These are phyloP conservation scores for Galaxea fascicularis DNA, from an alignment of 92 coral and sea anemone genomes.

Conservation along the genomic window DNA sequence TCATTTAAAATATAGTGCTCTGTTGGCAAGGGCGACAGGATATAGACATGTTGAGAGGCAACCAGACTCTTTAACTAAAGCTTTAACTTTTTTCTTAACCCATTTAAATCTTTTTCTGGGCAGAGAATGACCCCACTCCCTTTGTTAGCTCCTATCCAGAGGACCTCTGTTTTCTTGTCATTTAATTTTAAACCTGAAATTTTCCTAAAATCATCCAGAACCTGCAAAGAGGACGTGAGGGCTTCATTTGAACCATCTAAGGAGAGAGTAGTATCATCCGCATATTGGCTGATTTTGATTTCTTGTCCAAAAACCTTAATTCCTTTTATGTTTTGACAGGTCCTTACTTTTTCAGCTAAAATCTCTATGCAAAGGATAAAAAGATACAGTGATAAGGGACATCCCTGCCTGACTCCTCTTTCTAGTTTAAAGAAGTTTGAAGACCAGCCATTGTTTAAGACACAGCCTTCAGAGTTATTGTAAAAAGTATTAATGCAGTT, in stretches of 20 bases:
- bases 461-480: slow-evolving; percentile 4
- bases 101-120: not conserved
- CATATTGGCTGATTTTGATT: slow-evolving; percentile 5
- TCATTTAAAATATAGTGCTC: not conserved
- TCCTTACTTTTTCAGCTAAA: slow-evolving; percentile 1
- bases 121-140: no score
- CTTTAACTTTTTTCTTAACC: slow-evolving; percentile 22
- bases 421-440: no score
- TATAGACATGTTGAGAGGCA: slow-evolving; percentile 21
- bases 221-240: slow-evolving; percentile 6
- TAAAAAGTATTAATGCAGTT: slow-evolving; percentile 4
- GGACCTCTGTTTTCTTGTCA: not conserved
- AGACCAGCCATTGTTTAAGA: no score
- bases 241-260: slow-evolving; percentile 3
- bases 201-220: slow-evolving; percentile 3
- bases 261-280: slow-evolving; percentile 3
- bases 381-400: not conserved
- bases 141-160: slow-evolving; percentile 6
- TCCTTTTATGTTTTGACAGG: slow-evolving; percentile 6
- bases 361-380: not conserved
- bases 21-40: slow-evolving; percentile 20
- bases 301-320: slow-evolving; percentile 2
- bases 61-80: slow-evolving; percentile 14
- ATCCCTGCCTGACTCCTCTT: no score
- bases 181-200: no score